Conservation (phyloP, 2,113 vertebrate species). For the Sapayoa aenigma region DNA sequence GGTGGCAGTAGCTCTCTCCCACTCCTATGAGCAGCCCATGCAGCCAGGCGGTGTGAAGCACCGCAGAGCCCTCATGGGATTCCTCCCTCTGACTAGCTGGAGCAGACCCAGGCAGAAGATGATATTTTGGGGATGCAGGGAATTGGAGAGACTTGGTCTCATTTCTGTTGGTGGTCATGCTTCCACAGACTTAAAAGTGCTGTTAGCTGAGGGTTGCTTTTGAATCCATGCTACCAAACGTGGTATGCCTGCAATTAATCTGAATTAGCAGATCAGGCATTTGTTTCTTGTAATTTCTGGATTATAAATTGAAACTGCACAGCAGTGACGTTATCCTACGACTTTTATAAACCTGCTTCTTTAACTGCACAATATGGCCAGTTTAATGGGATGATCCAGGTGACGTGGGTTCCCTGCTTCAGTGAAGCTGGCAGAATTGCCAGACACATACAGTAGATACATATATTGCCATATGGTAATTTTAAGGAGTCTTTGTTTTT, state of each 20-base stretch:
- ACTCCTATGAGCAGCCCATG: not conserved
- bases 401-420: not conserved
- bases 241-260: not conserved
- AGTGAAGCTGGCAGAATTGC: not conserved
- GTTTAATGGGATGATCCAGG: not conserved
- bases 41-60: not conserved
- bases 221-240: not conserved
- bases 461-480: not conserved
- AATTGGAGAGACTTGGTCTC: not conserved
- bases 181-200: rapidly evolving
- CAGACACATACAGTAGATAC: not conserved
- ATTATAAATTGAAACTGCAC: not conserved
- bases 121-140: not conserved
- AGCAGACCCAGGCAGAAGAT: not conserved
- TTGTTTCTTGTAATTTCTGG: not conserved
- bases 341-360: not conserved
- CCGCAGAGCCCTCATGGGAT: rapidly evolving
- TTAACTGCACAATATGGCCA: not conserved
- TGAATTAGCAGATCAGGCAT: not conserved
- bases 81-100: not conserved
- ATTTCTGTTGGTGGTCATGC: rapidly evolving
- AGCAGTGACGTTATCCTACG: not conserved
- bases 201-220: not conserved
- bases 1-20: not conserved
- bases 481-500: not conserved